A percentile compares a stretch with the other conserved stretches of the same genome.
Evolutionary conservation across 2,113 vertebrate species (phyloP).

Genomic region (Opisthocomus hoazin): DNA sequence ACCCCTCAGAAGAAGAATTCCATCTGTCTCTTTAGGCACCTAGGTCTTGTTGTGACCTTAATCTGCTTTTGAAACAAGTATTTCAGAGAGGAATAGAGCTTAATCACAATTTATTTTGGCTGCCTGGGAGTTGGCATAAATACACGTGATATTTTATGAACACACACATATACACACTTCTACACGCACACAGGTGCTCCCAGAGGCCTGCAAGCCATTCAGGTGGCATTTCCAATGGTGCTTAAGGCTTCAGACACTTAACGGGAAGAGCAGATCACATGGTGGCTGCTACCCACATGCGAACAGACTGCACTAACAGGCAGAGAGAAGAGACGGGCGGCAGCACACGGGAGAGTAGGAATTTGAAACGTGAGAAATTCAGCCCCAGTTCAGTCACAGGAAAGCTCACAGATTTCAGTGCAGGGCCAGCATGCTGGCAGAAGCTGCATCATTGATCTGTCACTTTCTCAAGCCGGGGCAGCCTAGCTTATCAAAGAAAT

Average conservation of each 20-base stretch:
- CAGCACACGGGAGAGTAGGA: not conserved
- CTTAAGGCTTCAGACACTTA: not conserved
- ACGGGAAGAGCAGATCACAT: not conserved
- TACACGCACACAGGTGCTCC: not conserved
- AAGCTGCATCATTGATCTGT: not conserved
- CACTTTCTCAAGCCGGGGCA: not conserved
- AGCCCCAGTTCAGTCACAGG: not conserved
- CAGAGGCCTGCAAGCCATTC: not conserved
- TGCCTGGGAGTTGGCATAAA: not conserved
- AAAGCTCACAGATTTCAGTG: not conserved
- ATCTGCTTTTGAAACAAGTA: not conserved
- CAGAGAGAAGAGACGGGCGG: not conserved
- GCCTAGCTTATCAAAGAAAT: not conserved
- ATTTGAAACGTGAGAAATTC: not conserved
- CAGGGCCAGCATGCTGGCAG: not conserved
- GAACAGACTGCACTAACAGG: not conserved
- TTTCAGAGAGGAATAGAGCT: not conserved
- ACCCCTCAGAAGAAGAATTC: not conserved
- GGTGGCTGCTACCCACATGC: not conserved
- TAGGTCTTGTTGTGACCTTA: not conserved
- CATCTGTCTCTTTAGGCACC: not conserved
- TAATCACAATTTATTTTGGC: not conserved
- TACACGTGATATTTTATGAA: not conserved
- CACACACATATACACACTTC: too few relatives aligned
- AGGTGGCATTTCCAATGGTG: not conserved